phyloP scores from a whole-genome alignment of 2,113 vertebrate genomes.

The Phocoena phocoena region DNA sequence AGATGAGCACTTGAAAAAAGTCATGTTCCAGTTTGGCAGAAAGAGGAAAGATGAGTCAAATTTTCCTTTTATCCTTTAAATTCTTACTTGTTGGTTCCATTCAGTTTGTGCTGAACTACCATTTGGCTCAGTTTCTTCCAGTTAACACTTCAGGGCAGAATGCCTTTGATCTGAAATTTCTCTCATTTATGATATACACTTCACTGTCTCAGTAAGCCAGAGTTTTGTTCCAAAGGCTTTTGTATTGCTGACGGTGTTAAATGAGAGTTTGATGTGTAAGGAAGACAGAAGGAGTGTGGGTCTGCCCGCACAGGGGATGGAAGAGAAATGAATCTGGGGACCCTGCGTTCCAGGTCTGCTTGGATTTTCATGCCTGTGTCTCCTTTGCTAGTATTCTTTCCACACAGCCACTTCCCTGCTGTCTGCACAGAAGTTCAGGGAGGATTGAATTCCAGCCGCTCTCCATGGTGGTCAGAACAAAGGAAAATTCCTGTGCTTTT shows the following conservation, averaged over 20 bases:
- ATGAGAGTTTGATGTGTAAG: slow-evolving; percentile 1
- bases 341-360: background rate
- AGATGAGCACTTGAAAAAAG: slow-evolving; percentile 32
- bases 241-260: slow-evolving; percentile 38
- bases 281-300: slow-evolving; percentile 27
- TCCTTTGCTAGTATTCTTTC: background rate
- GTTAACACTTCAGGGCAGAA: slow-evolving; percentile 73
- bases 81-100: slow-evolving; percentile 61
- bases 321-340: background rate
- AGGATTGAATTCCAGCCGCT: background rate
- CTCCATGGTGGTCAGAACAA: background rate
- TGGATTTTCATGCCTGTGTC: background rate
- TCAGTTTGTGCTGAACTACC: slow-evolving; percentile 69
- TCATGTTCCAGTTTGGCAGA: slow-evolving; percentile 4
- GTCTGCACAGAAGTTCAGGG: background rate
- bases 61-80: slow-evolving; percentile 59
- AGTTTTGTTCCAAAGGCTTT: slow-evolving; percentile 68
- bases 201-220: slow-evolving; percentile 57
- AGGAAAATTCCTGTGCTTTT: background rate
- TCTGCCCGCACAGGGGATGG: background rate
- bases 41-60: background rate
- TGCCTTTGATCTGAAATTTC: slow-evolving; percentile 73
- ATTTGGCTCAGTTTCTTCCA: slow-evolving; percentile 69
- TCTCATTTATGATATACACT: slow-evolving; percentile 70
- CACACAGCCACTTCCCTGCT: background rate